phyloP scores from a whole-genome alignment of 2,888 invertebrate genomes.

The Coelogynopora nodosa region DNA sequence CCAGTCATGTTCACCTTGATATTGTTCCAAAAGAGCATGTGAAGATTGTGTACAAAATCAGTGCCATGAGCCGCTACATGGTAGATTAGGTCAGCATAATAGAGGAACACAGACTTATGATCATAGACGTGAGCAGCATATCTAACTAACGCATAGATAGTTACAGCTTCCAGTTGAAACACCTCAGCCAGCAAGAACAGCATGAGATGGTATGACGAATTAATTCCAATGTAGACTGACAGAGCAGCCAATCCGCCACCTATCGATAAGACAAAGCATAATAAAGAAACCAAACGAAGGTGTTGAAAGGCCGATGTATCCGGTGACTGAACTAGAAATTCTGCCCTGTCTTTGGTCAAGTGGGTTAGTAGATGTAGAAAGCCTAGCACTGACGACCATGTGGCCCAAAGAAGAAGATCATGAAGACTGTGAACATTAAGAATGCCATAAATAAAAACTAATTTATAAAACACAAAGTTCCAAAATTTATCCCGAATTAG shows the following conservation, averaged over 20 bases:
- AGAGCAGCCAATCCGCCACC: conserved; percentile 32
- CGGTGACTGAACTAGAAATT: conserved; percentile 69
- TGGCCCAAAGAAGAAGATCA: conserved; percentile 76
- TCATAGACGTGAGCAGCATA: conserved; percentile 36
- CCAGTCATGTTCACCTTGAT: conserved; percentile 84
- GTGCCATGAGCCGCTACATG: conserved; percentile 72
- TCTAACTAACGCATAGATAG: conserved; percentile 38
- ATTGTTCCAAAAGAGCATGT: conserved; percentile 74
- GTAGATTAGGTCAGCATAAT: conserved; percentile 76
- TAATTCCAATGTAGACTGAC: conserved; percentile 40
- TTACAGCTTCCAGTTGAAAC: conserved; percentile 36
- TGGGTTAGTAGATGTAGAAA: conserved; percentile 78
- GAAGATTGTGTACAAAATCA: conserved; percentile 78
- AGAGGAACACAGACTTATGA: conserved; percentile 67
- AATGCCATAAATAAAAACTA: conserved; percentile 86
- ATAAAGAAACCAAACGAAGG: conserved; percentile 30
- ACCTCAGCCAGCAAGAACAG: conserved; percentile 44
- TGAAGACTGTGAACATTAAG: conserved; percentile 79
- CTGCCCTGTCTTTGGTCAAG: conserved; percentile 80
- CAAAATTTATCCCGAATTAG: conserved; percentile 73
- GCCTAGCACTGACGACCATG: conserved; percentile 81
- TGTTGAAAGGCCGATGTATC: conserved; percentile 35
- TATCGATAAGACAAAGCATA: conserved; percentile 11
- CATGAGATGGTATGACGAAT: conserved; percentile 39
- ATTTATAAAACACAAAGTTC: conserved; percentile 88